Conservation (phyloP, 2,888 invertebrate genomes). For the Itoplectis maculator region DNA sequence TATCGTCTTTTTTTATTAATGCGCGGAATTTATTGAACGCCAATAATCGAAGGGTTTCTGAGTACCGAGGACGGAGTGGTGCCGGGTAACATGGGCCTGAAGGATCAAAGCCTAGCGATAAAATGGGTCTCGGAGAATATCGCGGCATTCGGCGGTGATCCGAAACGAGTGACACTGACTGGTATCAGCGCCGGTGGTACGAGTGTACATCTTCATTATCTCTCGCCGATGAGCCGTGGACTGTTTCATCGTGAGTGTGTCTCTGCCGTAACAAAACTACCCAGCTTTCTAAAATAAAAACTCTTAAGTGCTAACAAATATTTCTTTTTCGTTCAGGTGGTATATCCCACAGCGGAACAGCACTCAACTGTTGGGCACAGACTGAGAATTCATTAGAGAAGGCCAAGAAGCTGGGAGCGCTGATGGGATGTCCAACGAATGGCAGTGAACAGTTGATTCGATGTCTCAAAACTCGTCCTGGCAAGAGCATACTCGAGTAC, state of each 20-base stretch:
- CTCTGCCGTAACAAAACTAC: neutral
- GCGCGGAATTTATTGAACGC: neutral
- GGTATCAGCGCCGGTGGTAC: conserved; percentile 91
- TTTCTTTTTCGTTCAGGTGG: neutral
- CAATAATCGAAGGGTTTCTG: conserved; percentile 87
- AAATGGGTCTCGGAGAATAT: conserved; percentile 89
- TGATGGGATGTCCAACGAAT: conserved; percentile 9
- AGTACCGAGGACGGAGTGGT: conserved; percentile 88
- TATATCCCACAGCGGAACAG: neutral
- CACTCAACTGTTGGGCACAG: neutral
- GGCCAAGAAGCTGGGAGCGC: neutral
- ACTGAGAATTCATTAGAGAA: neutral
- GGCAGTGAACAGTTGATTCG: neutral
- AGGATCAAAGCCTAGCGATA: conserved; percentile 89
- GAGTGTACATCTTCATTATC: conserved; percentile 89
- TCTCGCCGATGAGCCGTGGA: conserved; percentile 88
- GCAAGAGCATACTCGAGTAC: neutral
- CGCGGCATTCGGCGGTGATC: conserved; percentile 89
- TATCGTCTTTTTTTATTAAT: neutral
- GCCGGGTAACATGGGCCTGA: conserved; percentile 89
- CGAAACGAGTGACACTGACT: conserved; percentile 88
- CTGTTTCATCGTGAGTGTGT: conserved; percentile 81
- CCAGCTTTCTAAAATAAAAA: neutral
- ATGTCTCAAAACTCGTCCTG: conserved; percentile 11
- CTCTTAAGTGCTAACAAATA: neutral